Conservation (phyloP, 1,140 invertebrate species). For the Saccostrea glomerata region DNA sequence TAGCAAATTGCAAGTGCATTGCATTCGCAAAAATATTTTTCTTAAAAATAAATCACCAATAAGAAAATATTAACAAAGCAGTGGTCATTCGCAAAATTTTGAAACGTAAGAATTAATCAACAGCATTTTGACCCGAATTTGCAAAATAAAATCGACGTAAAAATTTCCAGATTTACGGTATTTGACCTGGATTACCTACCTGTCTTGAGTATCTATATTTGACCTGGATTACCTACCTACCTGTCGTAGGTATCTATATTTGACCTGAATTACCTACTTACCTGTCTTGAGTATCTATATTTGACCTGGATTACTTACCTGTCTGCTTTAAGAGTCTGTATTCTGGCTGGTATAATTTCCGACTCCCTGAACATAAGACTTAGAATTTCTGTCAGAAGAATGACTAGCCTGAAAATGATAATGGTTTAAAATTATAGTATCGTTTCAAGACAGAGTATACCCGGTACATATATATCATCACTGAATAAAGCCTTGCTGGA, state of each 20-base stretch:
- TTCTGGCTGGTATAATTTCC: conserved; percentile 72
- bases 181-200: not conserved
- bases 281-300: conserved; percentile 69
- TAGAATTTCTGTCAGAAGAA: conserved; percentile 71
- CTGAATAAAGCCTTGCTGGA: too few species aligned
- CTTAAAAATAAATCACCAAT: too few species aligned
- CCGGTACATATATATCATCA: too few species aligned
- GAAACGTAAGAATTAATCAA: too few species aligned
- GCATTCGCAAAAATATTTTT: too few species aligned
- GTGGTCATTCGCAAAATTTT: too few species aligned
- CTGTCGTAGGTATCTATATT: not conserved
- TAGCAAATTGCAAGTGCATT: too few species aligned
- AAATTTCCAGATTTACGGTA: too few species aligned
- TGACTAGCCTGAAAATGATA: conserved; percentile 70
- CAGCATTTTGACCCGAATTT: too few species aligned
- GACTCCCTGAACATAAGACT: conserved; percentile 76
- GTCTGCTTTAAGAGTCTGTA: conserved; percentile 70
- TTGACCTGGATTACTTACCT: conserved; percentile 65
- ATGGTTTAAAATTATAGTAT: not conserved
- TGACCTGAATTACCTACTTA: conserved; percentile 57
- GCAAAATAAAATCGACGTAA: too few species aligned
- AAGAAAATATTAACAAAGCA: too few species aligned
- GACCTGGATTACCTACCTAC: not conserved
- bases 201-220: not conserved
- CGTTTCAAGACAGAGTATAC: too few species aligned